phyloP scores from a whole-genome alignment of 1,140 invertebrate genomes.

The Dreissena rostriformis region DNA sequence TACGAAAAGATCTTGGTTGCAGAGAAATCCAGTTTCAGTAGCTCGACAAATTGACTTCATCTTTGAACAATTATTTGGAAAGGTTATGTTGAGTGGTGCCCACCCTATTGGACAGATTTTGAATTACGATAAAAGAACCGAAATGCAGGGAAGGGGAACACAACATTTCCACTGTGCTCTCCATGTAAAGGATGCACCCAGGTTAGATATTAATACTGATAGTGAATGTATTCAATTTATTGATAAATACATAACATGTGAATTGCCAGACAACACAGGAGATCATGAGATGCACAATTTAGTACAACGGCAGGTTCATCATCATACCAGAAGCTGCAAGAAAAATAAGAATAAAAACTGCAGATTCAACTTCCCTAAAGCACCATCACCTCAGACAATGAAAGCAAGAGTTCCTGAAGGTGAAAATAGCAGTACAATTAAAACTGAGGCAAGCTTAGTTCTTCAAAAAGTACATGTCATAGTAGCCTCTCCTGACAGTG shows the following conservation, averaged over 20 bases:
- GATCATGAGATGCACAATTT: conserved; percentile 38
- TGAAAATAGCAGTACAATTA: conserved; percentile 22
- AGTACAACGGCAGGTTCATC: conserved; percentile 46
- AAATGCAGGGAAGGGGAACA: conserved; percentile 50
- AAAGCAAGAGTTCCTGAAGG: conserved; percentile 45
- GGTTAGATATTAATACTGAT: conserved; percentile 42
- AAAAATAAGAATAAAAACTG: conserved; percentile 46
- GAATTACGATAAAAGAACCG: conserved; percentile 49
- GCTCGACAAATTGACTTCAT: conserved; percentile 43
- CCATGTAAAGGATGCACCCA: conserved; percentile 45
- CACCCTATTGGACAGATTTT: conserved; percentile 29
- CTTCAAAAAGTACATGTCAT: conserved; percentile 37
- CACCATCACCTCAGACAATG: conserved; percentile 18
- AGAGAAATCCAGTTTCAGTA: conserved; percentile 48
- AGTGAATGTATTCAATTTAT: conserved; percentile 45
- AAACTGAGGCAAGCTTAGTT: conserved; percentile 22
- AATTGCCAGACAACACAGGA: conserved; percentile 37
- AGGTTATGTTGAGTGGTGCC: conserved; percentile 27
- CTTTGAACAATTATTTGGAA: conserved; percentile 45
- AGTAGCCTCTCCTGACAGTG: conserved; percentile 36
- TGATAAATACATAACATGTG: conserved; percentile 44
- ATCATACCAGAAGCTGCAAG: conserved; percentile 47
- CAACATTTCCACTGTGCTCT: conserved; percentile 48
- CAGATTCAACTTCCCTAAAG: conserved; percentile 32
- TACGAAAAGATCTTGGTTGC: conserved; percentile 45